A percentile compares a stretch with the other conserved stretches of the same genome.
These are phyloP conservation scores for Phylloscopus collybita DNA, from an alignment of 2,797 vertebrate genomes.

Conservation along the genomic window DNA sequence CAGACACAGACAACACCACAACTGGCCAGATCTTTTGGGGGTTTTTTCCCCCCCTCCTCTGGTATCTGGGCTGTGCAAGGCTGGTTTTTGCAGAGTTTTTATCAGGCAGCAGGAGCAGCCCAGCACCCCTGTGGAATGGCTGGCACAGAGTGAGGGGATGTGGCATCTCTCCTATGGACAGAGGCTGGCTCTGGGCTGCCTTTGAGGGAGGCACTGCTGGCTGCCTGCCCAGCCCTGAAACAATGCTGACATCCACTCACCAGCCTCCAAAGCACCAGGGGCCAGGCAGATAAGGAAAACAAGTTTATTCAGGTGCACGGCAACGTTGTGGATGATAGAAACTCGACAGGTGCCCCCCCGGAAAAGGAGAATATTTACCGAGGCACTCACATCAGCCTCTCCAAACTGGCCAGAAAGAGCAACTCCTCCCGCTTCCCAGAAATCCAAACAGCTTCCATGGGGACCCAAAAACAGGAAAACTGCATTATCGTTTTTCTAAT, in stretches of 20 bases:
- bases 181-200: background rate
- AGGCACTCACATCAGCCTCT: background rate
- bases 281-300: background rate
- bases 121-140: background rate
- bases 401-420: background rate
- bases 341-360: background rate
- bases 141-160: background rate
- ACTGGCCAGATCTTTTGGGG: no score
- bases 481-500: fast-evolving
- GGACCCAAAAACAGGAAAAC: background rate
- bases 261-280: background rate
- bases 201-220: background rate
- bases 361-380: background rate
- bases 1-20: background rate
- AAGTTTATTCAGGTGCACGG: constrained; percentile 27
- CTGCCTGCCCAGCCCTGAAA: background rate
- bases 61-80: background rate
- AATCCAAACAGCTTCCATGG: background rate
- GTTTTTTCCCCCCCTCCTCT: fast-evolving
- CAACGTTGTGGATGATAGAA: fast-evolving
- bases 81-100: background rate
- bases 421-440: background rate
- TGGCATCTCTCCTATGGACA: background rate
- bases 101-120: background rate
- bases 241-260: background rate